Percentiles rank a stretch among this genome's conserved stretches.
These are phyloP conservation scores for Sphenodon punctatus DNA, from an alignment of 2,797 vertebrate species.

Conservation along the genomic window DNA sequence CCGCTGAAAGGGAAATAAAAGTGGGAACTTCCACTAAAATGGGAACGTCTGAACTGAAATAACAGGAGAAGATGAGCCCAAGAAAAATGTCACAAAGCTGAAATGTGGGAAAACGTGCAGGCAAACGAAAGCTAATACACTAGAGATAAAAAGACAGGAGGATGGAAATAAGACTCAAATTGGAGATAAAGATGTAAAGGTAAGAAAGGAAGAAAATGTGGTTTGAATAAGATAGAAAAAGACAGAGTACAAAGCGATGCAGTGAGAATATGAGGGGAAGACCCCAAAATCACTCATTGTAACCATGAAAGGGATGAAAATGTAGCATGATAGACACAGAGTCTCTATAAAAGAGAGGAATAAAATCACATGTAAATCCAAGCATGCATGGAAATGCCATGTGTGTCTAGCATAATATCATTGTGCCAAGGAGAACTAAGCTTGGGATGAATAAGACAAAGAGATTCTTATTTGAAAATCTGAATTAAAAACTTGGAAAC, in stretches of 20 bases:
- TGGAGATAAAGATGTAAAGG: conserved; percentile 7
- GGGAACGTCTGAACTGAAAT: not conserved
- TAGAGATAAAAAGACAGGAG: conserved; percentile 13
- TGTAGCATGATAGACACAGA: not conserved
- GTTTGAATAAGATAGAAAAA: conserved; percentile 17
- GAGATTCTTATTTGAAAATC: conserved; percentile 1
- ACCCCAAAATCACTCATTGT: not conserved
- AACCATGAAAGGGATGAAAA: not conserved
- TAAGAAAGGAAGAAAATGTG: conserved; percentile 14
- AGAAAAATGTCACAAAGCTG: not conserved
- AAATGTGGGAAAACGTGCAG: not conserved
- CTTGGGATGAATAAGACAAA: not conserved
- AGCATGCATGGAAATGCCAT: not conserved
- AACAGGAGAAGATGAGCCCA: not conserved
- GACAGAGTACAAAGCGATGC: not conserved
- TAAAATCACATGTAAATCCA: not conserved
- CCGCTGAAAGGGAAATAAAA: conserved; percentile 3
- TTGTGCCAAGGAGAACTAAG: not conserved
- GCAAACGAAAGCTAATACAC: not conserved
- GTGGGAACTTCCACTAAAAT: not conserved
- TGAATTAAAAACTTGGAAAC: too few species aligned
- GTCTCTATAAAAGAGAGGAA: not conserved
- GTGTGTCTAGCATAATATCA: not conserved
- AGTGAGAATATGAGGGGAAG: not conserved
- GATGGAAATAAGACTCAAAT: not conserved